These are phyloP conservation scores for Numenius arquata DNA, from an alignment of 2,113 vertebrate species.

Conservation along the genomic window DNA sequence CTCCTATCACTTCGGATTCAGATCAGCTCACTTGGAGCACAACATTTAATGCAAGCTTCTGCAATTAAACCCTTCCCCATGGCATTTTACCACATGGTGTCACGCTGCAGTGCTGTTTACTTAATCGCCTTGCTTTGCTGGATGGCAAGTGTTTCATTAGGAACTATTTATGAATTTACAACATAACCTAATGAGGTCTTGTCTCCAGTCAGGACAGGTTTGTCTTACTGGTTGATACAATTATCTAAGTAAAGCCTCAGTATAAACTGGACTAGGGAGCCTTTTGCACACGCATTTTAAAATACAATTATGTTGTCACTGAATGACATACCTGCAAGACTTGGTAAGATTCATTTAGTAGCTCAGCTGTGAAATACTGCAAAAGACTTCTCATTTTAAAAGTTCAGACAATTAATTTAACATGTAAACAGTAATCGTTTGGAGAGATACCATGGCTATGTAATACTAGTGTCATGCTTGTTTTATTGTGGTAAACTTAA, in stretches of 20 bases:
- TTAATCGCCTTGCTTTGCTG: slow-evolving; percentile 10
- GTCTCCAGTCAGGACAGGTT: background rate
- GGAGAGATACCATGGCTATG: background rate
- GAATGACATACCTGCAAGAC: background rate
- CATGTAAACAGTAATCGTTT: background rate
- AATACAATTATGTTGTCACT: background rate
- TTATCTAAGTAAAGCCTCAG: background rate
- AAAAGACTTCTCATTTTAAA: background rate
- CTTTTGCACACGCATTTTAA: background rate
- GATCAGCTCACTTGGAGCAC: background rate
- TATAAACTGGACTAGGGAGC: background rate
- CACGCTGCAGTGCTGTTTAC: background rate
- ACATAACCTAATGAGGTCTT: background rate
- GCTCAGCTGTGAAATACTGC: background rate
- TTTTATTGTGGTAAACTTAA: slow-evolving; percentile 35
- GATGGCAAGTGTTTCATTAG: slow-evolving; percentile 43
- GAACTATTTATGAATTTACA: background rate
- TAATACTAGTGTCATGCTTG: background rate
- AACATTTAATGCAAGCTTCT: background rate
- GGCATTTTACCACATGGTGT: slow-evolving; percentile 38
- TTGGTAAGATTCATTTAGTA: background rate
- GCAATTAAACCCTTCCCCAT: slow-evolving; percentile 22
- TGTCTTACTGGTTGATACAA: background rate
- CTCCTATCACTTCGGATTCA: background rate
- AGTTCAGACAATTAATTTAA: background rate